Conservation (phyloP, 2,113 vertebrate species). For the Loxodonta africana region DNA sequence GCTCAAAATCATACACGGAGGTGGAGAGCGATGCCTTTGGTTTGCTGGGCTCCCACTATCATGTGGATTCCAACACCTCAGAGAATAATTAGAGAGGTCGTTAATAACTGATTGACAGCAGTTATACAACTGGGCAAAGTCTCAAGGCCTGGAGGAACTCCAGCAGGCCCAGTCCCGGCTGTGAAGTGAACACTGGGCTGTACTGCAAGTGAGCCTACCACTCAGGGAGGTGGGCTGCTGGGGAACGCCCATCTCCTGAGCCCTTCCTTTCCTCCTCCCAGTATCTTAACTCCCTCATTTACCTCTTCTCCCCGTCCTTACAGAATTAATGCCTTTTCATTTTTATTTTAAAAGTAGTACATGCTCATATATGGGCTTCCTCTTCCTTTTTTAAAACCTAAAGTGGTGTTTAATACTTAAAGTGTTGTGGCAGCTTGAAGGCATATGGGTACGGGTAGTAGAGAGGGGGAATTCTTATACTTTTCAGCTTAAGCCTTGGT, state of each 20-base stretch:
- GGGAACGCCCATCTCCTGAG: accelerated
- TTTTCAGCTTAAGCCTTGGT: not conserved
- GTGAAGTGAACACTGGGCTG: not conserved
- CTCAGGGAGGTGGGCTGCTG: not conserved
- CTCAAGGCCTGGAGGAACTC: not conserved
- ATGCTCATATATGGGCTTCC: not conserved
- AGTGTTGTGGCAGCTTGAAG: not conserved
- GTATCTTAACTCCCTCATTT: not conserved
- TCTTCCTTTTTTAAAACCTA: not conserved
- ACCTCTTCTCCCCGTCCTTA: not conserved
- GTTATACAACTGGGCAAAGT: not conserved
- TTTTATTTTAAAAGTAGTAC: not conserved
- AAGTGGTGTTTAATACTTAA: not conserved
- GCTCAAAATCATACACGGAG: not conserved
- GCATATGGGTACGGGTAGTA: too few species aligned
- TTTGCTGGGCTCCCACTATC: not conserved
- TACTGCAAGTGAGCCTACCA: accelerated
- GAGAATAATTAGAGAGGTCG: not conserved
- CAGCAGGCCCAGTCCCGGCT: not conserved
- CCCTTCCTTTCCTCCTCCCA: not conserved
- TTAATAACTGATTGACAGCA: not conserved
- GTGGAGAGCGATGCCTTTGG: not conserved
- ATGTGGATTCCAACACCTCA: not conserved
- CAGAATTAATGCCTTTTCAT: not conserved
- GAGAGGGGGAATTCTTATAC: not conserved